Conservation (phyloP, 2,888 invertebrate genomes). For the Drosophila villosipedis region DNA sequence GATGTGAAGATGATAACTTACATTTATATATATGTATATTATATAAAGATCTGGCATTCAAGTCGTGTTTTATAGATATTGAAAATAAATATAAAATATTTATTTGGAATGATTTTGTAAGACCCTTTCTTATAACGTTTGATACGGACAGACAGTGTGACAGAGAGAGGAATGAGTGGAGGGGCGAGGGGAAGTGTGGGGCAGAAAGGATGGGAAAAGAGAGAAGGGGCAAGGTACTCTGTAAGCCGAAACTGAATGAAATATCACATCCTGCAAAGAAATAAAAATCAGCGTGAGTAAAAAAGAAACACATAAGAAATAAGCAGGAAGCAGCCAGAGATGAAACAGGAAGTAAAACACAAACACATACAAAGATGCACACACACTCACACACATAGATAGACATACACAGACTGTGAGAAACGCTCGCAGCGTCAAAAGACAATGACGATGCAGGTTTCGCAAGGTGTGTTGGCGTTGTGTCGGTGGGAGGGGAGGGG, state of each 20-base stretch:
- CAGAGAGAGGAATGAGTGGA: no score
- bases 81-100: not conserved
- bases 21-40: not conserved
- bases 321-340: constrained; percentile 69
- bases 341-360: constrained; percentile 66
- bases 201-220: not conserved
- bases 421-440: constrained; percentile 68
- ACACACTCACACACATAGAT: constrained; percentile 24
- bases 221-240: constrained; percentile 39
- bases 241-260: constrained; percentile 67
- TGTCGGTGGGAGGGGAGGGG: not conserved
- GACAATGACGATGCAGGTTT: constrained; percentile 70
- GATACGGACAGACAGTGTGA: not conserved
- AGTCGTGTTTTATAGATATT: not conserved
- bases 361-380: constrained; percentile 27
- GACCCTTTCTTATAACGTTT: constrained; percentile 32
- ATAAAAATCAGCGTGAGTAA: constrained; percentile 77
- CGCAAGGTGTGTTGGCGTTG: constrained; percentile 7
- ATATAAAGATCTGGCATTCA: not conserved
- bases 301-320: constrained; percentile 67
- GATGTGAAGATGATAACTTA: no score
- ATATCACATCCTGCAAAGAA: constrained; percentile 76
- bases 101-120: not conserved
- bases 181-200: not conserved
- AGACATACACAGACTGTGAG: constrained; percentile 29